Conservation (phyloP, 1,140 invertebrate species). For the Limonius californicus region DNA sequence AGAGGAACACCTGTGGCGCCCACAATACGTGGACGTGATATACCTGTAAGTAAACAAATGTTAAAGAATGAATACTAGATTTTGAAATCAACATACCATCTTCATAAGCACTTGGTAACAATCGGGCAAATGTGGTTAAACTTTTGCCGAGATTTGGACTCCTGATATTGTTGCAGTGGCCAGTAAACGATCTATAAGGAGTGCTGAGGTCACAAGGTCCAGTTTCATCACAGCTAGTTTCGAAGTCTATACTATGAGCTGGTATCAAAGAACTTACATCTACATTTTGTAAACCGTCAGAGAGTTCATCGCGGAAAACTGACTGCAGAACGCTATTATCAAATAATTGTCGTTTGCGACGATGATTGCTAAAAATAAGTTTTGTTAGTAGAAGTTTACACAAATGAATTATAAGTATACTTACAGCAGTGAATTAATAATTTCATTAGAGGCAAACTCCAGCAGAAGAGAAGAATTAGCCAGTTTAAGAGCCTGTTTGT, state of each 20-base stretch:
- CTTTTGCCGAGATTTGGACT: slow-evolving; percentile 83
- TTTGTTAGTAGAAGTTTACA: slow-evolving; percentile 9
- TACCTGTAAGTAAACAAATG: slow-evolving; percentile 34
- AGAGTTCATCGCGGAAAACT: slow-evolving; percentile 64
- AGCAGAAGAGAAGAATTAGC: slow-evolving; percentile 85
- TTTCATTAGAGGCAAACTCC: slow-evolving; percentile 81
- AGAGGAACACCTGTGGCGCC: slow-evolving; percentile 70
- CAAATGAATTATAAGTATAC: slow-evolving; percentile 20
- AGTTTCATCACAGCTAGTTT: slow-evolving; percentile 60
- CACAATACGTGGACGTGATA: slow-evolving; percentile 69
- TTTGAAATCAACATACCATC: slow-evolving; percentile 58
- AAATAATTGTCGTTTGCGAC: slow-evolving; percentile 69
- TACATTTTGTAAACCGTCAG: slow-evolving; percentile 68
- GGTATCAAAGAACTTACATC: slow-evolving; percentile 60
- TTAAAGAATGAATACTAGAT: not conserved
- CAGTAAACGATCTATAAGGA: slow-evolving; percentile 78
- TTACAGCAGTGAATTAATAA: slow-evolving; percentile 66
- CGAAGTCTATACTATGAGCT: slow-evolving; percentile 46
- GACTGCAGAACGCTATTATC: slow-evolving; percentile 61
- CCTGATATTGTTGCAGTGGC: slow-evolving; percentile 88
- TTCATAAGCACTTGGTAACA: slow-evolving; percentile 83
- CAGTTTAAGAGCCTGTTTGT: slow-evolving; percentile 71
- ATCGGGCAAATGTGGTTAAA: slow-evolving; percentile 79
- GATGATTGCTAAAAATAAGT: slow-evolving; percentile 24
- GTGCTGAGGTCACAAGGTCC: slow-evolving; percentile 73